These are phyloP conservation scores for Acronicta leporina DNA, from an alignment of 2,888 invertebrate species.

Conservation along the genomic window DNA sequence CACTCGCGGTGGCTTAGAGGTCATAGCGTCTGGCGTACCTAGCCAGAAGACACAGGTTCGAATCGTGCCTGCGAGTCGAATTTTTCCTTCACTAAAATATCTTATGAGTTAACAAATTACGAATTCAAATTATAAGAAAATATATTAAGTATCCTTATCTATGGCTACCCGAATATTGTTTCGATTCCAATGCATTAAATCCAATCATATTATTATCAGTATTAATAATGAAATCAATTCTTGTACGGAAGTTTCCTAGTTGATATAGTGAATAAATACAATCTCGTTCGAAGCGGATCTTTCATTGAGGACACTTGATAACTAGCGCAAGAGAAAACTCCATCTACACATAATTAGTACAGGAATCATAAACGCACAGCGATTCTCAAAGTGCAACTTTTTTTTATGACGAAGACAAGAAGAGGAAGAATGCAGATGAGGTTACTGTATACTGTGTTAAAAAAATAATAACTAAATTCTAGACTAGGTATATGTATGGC, in stretches of 20 bases:
- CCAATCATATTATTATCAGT: conserved; percentile 12
- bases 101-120: conserved; percentile 17
- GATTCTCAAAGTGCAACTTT: conserved; percentile 28
- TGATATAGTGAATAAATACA: conserved; percentile 30
- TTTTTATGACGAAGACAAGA: no score
- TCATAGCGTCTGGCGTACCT: no score
- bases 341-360: conserved; percentile 8
- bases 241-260: conserved; percentile 41
- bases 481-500: no score
- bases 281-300: conserved; percentile 22
- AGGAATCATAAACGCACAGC: not conserved
- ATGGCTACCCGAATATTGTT: conserved; percentile 17
- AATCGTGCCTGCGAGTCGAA: no score
- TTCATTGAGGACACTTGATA: conserved; percentile 32
- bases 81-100: no score
- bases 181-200: conserved; percentile 23
- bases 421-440: no score
- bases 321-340: conserved; percentile 29
- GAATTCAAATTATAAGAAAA: conserved; percentile 30
- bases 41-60: no score
- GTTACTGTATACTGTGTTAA: no score
- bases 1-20: no score
- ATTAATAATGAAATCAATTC: conserved; percentile 33
- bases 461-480: no score
- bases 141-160: not conserved